Percentiles rank a stretch among this genome's conserved stretches.
Conservation (phyloP, 2,797 vertebrate species). For the Columba guinea region DNA sequence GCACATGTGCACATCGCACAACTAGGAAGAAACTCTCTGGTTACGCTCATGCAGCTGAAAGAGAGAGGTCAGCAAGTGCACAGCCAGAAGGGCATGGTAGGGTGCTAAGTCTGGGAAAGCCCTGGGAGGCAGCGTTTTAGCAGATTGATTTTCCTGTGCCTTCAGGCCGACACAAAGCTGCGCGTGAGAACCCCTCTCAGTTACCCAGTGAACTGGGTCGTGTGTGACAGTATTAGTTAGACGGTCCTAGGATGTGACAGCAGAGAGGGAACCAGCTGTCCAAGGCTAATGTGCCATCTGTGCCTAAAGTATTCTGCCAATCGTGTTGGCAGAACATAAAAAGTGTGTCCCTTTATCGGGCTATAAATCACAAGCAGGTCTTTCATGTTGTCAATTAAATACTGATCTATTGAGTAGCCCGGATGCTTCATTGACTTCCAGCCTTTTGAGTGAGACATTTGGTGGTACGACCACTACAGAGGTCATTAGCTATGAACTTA, state of each 20-base stretch:
- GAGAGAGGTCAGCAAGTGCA: conserved; percentile 34
- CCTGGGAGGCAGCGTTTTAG: conserved; percentile 55
- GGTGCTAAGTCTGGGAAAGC: conserved; percentile 36
- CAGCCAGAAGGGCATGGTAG: conserved; percentile 17
- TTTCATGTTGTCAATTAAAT: conserved; percentile 75
- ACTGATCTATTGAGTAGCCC: conserved; percentile 68
- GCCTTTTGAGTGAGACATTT: conserved; percentile 51
- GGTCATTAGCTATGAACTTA: neutral
- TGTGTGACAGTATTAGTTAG: conserved; percentile 73
- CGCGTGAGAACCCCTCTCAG: conserved; percentile 31
- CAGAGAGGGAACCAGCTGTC: conserved; percentile 85
- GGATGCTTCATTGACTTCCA: conserved; percentile 69
- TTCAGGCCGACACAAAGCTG: conserved; percentile 54
- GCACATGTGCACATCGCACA: neutral
- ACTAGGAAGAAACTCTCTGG: neutral
- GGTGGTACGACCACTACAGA: neutral
- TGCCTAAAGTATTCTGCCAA: conserved; percentile 85
- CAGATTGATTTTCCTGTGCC: conserved; percentile 68
- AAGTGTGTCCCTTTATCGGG: conserved; percentile 84
- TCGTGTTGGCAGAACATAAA: conserved; percentile 80
- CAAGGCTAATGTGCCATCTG: conserved; percentile 91
- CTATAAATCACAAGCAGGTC: conserved; percentile 81
- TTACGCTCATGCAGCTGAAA: neutral
- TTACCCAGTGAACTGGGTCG: conserved; percentile 73
- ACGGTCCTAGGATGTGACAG: conserved; percentile 74